Base-by-base conservation (phyloP, 92 coral and sea anemone genomes). In the Porites rus region DNA sequence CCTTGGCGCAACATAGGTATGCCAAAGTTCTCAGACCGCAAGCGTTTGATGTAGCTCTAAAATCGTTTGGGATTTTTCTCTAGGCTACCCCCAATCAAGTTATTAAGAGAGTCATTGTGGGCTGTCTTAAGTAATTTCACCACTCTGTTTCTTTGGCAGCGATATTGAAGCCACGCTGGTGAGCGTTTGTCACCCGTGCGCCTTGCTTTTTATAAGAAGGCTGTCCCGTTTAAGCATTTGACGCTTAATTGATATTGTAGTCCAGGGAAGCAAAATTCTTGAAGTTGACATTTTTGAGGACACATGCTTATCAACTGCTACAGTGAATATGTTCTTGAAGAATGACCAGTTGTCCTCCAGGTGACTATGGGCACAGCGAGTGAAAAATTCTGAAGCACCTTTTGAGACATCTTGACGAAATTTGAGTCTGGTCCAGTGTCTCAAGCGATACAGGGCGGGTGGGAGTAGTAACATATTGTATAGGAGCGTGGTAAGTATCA, bases 401-500 rank as follows among this genome's bases (percentile, higher is more conserved):
- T 24, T 86, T 31, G 87, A 61, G 70, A 86, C 74, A 74, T 79
- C 87, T 58, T 75, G 54, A 20, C 79, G 71, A 79, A 65, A 69
- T 90, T 78, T 54, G 79, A 75, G 84, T 90, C 59, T 80, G 65
- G 68, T 90, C 90, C 72, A 85, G 78, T 51, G 87, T 75, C 86
- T 90, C 78, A n/a, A 78, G 73, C 58, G 83, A 90, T 51, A 87
- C 83, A 64, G 80, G 82, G 63, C 90, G 78, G 68, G 93, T 79
- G 46, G 90, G 90, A 64, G 75, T 70, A 67, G 87, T 90, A 14
- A 86, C 75, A 43, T 38, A 53, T 69, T 85, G 93, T 16, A 78
- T 38, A 38, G 76, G 43, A 86, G 21, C 25, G 71, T 69, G 72
- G 6, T 38, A 38, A 38, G 46, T 38, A 38, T 38, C 46, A 38